Conservation (phyloP, 2,888 invertebrate species). For the Timema cristinae region DNA sequence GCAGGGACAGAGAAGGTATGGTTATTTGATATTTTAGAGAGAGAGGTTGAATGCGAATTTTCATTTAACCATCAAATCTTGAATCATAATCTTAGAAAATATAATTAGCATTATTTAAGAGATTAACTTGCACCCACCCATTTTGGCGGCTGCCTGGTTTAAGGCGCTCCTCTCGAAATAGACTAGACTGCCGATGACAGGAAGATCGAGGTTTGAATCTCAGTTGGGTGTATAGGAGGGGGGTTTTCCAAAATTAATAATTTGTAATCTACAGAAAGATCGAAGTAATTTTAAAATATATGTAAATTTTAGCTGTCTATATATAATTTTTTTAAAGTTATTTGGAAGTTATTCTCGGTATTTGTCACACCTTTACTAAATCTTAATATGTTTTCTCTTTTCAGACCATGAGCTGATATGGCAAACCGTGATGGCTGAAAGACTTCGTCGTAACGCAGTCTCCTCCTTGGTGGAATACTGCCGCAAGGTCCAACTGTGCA, state of each 20-base stretch:
- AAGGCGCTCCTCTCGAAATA: too few relatives aligned
- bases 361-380: too few relatives aligned
- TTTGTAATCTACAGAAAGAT: not conserved
- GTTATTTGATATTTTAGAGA: not conserved
- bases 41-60: too few relatives aligned
- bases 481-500: constrained; percentile 22
- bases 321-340: constrained; percentile 22
- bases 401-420: constrained; percentile 60
- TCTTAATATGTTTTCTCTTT: constrained; percentile 36
- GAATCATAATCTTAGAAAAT: too few relatives aligned
- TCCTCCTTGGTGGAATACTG: constrained; percentile 35
- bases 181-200: too few relatives aligned
- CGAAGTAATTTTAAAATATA: constrained; percentile 8
- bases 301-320: not conserved
- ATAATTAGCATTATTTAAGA: too few relatives aligned
- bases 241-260: too few relatives aligned
- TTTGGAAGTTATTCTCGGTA: constrained; percentile 25
- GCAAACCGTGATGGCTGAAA: constrained; percentile 60
- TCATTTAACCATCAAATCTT: too few relatives aligned
- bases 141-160: too few relatives aligned
- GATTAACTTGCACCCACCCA: too few relatives aligned
- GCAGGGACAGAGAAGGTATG: constrained; percentile 56
- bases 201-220: too few relatives aligned
- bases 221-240: too few relatives aligned
- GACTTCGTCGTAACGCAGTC: constrained; percentile 41